Percentiles rank a stretch among this genome's conserved stretches.
These are phyloP conservation scores for Otis tarda DNA, from an alignment of 2,113 vertebrate genomes.

Conservation along the genomic window DNA sequence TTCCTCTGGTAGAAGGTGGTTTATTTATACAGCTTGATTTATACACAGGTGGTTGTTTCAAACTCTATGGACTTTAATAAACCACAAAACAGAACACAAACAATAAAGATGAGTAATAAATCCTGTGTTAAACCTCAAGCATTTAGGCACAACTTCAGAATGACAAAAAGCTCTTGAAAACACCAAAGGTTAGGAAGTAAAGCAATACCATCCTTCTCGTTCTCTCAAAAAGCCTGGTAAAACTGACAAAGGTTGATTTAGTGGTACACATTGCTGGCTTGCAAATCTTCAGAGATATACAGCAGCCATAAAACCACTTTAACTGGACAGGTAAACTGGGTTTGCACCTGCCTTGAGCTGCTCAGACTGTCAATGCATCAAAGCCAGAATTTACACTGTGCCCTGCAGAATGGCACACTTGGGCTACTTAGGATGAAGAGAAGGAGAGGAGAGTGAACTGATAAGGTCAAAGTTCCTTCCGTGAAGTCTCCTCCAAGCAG, in stretches of 20 bases:
- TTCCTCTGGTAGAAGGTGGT: background rate
- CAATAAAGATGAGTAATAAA: background rate
- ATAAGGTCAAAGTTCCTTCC: background rate
- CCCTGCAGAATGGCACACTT: background rate
- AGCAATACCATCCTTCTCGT: background rate
- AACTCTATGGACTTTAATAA: conserved; percentile 17
- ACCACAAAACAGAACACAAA: background rate
- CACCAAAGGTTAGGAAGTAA: conserved; percentile 6
- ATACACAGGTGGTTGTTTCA: background rate
- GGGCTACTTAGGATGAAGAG: background rate
- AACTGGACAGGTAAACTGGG: background rate
- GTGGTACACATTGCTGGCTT: background rate
- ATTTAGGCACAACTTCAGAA: background rate
- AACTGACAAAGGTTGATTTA: background rate
- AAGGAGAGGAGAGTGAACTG: background rate
- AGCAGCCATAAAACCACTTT: conserved; percentile 10
- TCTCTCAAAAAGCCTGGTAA: background rate
- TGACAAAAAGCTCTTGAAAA: conserved; percentile 7
- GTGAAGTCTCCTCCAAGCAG: background rate
- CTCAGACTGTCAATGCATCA: conserved; percentile 9
- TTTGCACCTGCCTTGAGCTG: conserved; percentile 21
- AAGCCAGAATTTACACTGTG: background rate
- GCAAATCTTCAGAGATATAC: background rate
- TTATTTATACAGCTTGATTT: conserved; percentile 17
- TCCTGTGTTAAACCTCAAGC: background rate